Conservation (phyloP, 1,140 invertebrate genomes). For the Aethina tumida region DNA sequence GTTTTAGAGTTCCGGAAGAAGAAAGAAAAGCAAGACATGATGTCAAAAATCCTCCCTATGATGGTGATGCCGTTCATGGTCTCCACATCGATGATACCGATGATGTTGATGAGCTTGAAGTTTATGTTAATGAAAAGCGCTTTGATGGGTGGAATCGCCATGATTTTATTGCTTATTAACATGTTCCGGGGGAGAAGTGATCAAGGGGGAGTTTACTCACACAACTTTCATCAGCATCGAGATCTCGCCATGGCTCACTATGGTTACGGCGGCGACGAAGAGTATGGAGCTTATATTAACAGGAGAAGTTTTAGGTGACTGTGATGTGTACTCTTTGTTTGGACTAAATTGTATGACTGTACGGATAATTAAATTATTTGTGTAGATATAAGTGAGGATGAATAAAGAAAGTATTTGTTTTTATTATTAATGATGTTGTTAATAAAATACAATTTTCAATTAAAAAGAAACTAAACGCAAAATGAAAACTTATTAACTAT, state of each 20-base stretch:
- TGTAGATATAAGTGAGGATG: too few relatives aligned
- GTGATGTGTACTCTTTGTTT: too few relatives aligned
- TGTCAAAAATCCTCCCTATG: constrained; percentile 47
- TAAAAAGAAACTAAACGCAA: too few relatives aligned
- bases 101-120: constrained; percentile 50
- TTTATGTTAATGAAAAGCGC: constrained; percentile 52
- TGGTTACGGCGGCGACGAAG: constrained; percentile 44
- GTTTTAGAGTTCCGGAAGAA: too few relatives aligned
- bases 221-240: constrained; percentile 20
- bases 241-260: constrained; percentile 35
- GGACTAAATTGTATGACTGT: too few relatives aligned
- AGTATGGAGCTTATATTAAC: constrained; percentile 43
- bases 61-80: constrained; percentile 54
- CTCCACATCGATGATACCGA: constrained; percentile 51
- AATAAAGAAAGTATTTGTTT: too few relatives aligned
- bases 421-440: too few relatives aligned
- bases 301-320: too few relatives aligned
- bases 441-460: too few relatives aligned
- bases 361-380: too few relatives aligned
- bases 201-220: constrained; percentile 26
- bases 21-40: constrained; percentile 38
- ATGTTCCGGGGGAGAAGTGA: constrained; percentile 42
- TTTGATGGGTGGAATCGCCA: constrained; percentile 51
- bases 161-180: constrained; percentile 49
- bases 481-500: too few relatives aligned